phyloP scores from a whole-genome alignment of 1,140 invertebrate genomes.

The Atta colombica region DNA sequence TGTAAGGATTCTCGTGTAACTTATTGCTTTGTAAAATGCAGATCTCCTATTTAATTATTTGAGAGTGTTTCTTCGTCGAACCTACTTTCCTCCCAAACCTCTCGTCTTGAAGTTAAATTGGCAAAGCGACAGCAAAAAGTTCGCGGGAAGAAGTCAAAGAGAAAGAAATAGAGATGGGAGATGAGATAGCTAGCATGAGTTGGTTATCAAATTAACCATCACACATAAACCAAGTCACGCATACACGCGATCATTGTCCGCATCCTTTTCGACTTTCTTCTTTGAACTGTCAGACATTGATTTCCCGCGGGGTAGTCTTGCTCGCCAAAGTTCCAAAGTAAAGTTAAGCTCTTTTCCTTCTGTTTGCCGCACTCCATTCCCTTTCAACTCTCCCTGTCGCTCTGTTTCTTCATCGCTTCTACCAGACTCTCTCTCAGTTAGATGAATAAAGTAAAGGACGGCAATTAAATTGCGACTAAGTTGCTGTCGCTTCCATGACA shows the following conservation, averaged over 20 bases:
- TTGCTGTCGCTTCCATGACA: conserved; percentile 48
- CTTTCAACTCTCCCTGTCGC: background rate
- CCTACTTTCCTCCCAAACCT: background rate
- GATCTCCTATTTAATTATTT: conserved; percentile 86
- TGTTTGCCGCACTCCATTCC: conserved; percentile 24
- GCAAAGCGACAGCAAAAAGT: conserved; percentile 22
- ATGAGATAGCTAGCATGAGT: conserved; percentile 10
- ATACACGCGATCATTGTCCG: conserved; percentile 21
- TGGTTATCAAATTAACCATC: conserved; percentile 60
- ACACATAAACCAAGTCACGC: conserved; percentile 22
- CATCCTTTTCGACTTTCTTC: conserved; percentile 44
- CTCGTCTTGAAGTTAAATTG: conserved; percentile 30
- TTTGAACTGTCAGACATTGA: conserved; percentile 48
- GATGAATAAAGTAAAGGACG: conserved; percentile 45
- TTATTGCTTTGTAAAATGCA: conserved; percentile 88
- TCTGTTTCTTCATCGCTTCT: conserved; percentile 35
- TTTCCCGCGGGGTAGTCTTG: conserved; percentile 49
- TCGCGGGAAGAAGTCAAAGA: background rate
- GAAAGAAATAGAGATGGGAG: conserved; percentile 35
- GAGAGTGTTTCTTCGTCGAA: conserved; percentile 61
- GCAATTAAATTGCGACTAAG: conserved; percentile 56
- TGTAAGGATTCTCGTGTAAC: conserved; percentile 83
- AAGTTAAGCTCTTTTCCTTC: conserved; percentile 65
- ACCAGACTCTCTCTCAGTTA: conserved; percentile 36
- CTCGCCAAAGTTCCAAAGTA: conserved; percentile 49